phyloP scores from a whole-genome alignment of 2,888 invertebrate species.

The Camponotus fellah region DNA sequence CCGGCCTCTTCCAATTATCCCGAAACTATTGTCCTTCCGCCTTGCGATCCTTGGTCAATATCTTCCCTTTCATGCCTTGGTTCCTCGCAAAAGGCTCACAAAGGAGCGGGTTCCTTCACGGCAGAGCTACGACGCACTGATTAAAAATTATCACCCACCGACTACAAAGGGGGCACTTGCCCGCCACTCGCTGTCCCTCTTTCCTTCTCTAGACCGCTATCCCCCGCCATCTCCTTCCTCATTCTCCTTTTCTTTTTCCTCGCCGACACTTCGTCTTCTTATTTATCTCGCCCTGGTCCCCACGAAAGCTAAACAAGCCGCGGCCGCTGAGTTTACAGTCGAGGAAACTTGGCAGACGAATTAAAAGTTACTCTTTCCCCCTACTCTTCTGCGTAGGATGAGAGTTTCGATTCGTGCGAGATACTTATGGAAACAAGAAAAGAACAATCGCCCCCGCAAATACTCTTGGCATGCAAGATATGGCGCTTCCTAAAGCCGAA shows the following conservation, averaged over 20 bases:
- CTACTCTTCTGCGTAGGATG: background rate
- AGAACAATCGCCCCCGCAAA: slow-evolving; percentile 5
- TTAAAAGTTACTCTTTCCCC: slow-evolving; percentile 77
- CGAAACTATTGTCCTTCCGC: slow-evolving; percentile 81
- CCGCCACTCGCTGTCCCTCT: slow-evolving; percentile 59
- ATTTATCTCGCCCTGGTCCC: slow-evolving; percentile 76
- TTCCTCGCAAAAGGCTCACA: slow-evolving; percentile 68
- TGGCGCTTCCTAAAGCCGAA: background rate
- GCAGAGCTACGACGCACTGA: slow-evolving; percentile 80
- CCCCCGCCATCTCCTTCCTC: slow-evolving; percentile 27
- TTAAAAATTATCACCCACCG: slow-evolving; percentile 84
- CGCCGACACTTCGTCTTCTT: slow-evolving; percentile 71
- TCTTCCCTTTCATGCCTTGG: slow-evolving; percentile 70
- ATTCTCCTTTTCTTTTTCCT: slow-evolving; percentile 52
- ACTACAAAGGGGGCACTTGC: slow-evolving; percentile 80
- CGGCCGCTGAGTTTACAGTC: slow-evolving; percentile 66
- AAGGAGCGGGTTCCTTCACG: slow-evolving; percentile 73
- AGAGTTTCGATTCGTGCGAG: slow-evolving; percentile 14
- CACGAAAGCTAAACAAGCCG: slow-evolving; percentile 77
- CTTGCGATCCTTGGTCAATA: slow-evolving; percentile 64
- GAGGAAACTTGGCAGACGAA: slow-evolving; percentile 80
- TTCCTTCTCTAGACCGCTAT: slow-evolving; percentile 50
- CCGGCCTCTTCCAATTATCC: slow-evolving; percentile 78
- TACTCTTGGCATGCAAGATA: slow-evolving; percentile 3
- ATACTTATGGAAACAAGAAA: slow-evolving; percentile 3